phyloP scores from a whole-genome alignment of 2,113 vertebrate species.

The Nerophis lumbriciformis region DNA sequence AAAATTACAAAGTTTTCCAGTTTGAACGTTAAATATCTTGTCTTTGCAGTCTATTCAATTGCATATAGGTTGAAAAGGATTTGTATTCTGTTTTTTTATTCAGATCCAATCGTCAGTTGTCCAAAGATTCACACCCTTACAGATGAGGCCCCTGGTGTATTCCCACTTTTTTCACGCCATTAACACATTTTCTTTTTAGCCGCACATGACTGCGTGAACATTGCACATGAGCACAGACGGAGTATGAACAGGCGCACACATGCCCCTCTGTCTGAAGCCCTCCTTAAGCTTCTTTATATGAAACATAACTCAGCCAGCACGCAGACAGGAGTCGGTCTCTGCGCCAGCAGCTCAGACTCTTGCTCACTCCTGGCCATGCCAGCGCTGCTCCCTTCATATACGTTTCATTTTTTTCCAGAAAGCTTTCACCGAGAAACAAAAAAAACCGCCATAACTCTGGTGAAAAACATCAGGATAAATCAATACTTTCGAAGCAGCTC shows the following conservation, averaged over 20 bases:
- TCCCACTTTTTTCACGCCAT: too few species aligned
- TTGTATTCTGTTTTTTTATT: too few species aligned
- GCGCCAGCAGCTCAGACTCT: slow-evolving; percentile 8
- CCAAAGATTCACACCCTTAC: too few species aligned
- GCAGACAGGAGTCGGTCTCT: slow-evolving; percentile 12
- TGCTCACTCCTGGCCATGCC: slow-evolving; percentile 11
- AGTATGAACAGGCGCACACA: neutral
- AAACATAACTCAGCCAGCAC: slow-evolving; percentile 21
- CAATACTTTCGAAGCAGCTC: neutral
- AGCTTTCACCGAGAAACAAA: slow-evolving; percentile 18
- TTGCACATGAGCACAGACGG: neutral
- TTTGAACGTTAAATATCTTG: too few species aligned
- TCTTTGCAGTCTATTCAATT: too few species aligned
- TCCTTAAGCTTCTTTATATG: slow-evolving; percentile 6
- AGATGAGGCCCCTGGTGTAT: too few species aligned
- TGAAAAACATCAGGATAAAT: neutral
- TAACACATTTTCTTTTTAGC: neutral
- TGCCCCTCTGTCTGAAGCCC: slow-evolving; percentile 9
- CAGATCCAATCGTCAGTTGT: too few species aligned
- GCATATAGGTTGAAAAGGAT: too few species aligned
- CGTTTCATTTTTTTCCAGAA: slow-evolving; percentile 30
- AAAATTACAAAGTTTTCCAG: too few species aligned
- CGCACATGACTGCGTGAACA: neutral
- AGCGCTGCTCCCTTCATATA: slow-evolving; percentile 13
- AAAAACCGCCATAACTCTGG: slow-evolving; percentile 17